phyloP scores from a whole-genome alignment of 2,113 vertebrate species.

The Cercopithecus mona region DNA sequence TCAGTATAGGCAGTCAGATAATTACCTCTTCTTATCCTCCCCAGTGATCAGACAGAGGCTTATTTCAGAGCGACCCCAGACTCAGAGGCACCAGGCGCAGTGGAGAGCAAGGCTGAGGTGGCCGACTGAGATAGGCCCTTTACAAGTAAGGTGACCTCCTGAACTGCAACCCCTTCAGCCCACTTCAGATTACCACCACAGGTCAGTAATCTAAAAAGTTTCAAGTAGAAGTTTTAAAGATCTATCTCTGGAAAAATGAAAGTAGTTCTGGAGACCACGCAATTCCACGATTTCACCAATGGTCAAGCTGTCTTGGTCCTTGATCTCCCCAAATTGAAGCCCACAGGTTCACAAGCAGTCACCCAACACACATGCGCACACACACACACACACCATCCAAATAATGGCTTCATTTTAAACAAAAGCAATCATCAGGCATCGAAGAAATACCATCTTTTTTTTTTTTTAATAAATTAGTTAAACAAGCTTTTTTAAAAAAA shows the following conservation, averaged over 20 bases:
- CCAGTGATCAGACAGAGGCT: background rate
- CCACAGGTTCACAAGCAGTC: background rate
- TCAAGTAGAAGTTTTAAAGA: background rate
- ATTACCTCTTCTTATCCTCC: background rate
- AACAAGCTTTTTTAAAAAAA: background rate
- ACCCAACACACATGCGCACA: background rate
- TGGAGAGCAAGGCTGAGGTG: background rate
- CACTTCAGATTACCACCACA: background rate
- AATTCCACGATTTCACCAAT: background rate
- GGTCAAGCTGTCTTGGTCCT: background rate
- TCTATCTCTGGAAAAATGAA: background rate
- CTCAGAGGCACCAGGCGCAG: background rate
- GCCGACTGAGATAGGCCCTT: background rate
- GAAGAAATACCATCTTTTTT: background rate
- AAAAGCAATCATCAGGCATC: background rate
- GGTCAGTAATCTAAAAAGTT: background rate
- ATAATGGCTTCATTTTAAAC: background rate
- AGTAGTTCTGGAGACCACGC: background rate
- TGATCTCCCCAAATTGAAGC: background rate
- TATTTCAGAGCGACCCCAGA: slow-evolving; percentile 17
- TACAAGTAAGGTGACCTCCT: background rate
- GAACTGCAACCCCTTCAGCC: background rate
- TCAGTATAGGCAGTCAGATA: background rate
- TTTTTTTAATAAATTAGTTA: background rate
- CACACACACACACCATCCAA: background rate